Conservation (phyloP, 2,113 vertebrate genomes). For the Mustelus asterias region DNA sequence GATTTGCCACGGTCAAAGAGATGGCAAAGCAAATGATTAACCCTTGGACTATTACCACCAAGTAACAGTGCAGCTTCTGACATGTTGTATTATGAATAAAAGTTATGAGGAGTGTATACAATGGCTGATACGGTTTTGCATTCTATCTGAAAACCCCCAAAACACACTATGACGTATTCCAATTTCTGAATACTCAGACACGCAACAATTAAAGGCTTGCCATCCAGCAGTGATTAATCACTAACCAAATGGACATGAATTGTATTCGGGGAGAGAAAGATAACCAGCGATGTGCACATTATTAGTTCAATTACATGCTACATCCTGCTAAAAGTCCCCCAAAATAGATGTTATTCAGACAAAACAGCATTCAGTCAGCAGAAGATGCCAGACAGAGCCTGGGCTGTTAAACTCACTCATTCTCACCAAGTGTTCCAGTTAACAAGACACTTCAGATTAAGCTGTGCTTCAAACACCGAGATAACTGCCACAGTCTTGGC, state of each 20-base stretch:
- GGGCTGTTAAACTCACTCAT: neutral
- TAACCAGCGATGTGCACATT: neutral
- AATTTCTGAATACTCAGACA: neutral
- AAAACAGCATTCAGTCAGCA: neutral
- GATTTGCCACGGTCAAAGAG: neutral
- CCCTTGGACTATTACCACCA: constrained; percentile 21
- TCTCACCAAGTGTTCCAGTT: neutral
- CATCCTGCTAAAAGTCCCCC: neutral
- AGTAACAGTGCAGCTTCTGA: neutral
- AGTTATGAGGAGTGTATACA: neutral
- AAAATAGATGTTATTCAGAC: neutral
- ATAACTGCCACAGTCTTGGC: neutral
- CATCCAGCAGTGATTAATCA: neutral
- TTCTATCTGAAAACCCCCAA: neutral
- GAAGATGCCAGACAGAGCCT: neutral
- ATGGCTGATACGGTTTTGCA: neutral
- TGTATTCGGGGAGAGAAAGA: neutral
- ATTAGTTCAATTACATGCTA: constrained; percentile 13
- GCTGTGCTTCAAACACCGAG: neutral
- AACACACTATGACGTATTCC: neutral
- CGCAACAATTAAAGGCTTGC: neutral
- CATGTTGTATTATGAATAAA: neutral
- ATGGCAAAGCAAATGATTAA: constrained; percentile 5
- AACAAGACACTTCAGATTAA: neutral
- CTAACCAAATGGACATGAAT: neutral